Conservation (phyloP, 2,888 invertebrate genomes). For the Chironomus tentans region DNA sequence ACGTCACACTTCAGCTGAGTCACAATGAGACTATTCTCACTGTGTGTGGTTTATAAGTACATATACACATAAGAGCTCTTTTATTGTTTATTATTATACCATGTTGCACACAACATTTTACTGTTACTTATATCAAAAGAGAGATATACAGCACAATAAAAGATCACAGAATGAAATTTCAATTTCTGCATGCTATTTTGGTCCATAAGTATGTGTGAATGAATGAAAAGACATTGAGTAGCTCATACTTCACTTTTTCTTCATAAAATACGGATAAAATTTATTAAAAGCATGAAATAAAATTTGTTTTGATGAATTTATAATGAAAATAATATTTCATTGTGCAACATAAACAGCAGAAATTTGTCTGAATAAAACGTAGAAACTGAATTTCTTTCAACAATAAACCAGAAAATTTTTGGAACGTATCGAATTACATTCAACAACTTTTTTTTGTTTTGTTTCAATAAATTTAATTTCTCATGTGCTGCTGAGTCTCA, state of each 20-base stretch:
- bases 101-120: slow-evolving; percentile 1
- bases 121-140: slow-evolving; percentile 8
- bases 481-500: not conserved
- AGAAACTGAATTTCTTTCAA: not conserved
- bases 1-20: slow-evolving; percentile 15
- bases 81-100: not conserved
- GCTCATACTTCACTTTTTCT: not conserved
- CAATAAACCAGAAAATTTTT: not conserved
- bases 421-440: slow-evolving; percentile 5
- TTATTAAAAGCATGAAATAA: too few relatives aligned
- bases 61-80: not conserved
- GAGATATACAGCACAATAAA: not conserved
- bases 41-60: not conserved
- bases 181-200: not conserved
- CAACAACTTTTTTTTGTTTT: not conserved
- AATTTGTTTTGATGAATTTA: not conserved
- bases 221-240: not conserved
- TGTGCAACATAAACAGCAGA: not conserved
- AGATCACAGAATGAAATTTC: not conserved
- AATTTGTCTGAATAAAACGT: not conserved
- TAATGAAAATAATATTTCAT: not conserved
- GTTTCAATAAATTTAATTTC: not conserved
- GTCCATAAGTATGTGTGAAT: not conserved
- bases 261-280: not conserved
- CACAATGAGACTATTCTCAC: not conserved